Percentiles rank a stretch among this genome's conserved stretches.
phyloP scores from a whole-genome alignment of 1,140 invertebrate species.

The Brachionus sp. region DNA sequence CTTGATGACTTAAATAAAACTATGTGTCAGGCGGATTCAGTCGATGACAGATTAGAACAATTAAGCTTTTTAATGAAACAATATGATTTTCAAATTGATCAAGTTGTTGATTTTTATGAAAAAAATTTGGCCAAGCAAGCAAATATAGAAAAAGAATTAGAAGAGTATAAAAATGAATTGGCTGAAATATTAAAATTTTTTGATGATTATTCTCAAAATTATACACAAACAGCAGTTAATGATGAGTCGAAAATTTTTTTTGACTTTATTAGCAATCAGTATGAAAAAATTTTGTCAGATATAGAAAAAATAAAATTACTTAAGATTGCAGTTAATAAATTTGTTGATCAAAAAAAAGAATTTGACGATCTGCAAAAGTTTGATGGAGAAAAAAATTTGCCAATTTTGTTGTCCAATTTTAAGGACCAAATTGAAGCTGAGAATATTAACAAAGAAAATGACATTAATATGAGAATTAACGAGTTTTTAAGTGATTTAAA shows the following conservation, averaged over 20 bases:
- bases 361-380: background rate
- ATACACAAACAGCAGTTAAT: background rate
- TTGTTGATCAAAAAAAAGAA: background rate
- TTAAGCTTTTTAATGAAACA: background rate
- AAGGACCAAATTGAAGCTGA: background rate
- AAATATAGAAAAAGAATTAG: background rate
- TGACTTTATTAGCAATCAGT: background rate
- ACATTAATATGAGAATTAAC: background rate
- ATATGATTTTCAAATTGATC: background rate
- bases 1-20: background rate
- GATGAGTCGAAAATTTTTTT: background rate
- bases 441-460: background rate
- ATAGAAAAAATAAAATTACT: background rate
- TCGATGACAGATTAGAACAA: background rate
- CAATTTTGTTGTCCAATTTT: background rate
- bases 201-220: background rate
- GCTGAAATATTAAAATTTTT: background rate
- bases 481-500: background rate
- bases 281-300: background rate
- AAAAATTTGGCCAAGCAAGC: background rate
- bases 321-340: background rate
- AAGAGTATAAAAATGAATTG: background rate
- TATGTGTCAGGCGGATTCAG: background rate
- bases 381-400: background rate
- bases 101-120: background rate